Percentiles rank a stretch among this genome's conserved stretches.
phyloP scores from a whole-genome alignment of 2,797 vertebrate genomes.

The Tragelaphus oryx region DNA sequence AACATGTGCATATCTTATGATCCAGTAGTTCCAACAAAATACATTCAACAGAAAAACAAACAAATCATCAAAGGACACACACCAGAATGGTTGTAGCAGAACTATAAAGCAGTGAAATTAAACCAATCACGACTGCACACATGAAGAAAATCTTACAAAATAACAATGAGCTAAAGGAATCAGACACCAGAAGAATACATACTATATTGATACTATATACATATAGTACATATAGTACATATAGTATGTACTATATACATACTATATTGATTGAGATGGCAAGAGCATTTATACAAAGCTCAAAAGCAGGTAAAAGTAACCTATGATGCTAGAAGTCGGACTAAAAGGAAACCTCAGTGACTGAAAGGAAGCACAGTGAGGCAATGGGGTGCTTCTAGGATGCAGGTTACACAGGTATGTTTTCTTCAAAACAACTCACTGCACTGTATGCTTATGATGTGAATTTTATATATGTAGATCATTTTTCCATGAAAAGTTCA shows the following conservation, averaged over 20 bases:
- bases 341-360: neutral
- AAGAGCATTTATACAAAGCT: neutral
- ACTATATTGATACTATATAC: no score
- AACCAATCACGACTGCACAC: neutral
- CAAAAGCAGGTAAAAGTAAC: neutral
- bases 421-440: constrained; percentile 1
- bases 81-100: neutral
- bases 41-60: neutral
- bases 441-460: neutral
- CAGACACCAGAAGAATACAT: neutral
- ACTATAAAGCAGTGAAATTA: neutral
- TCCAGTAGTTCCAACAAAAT: neutral
- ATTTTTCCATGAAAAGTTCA: constrained; percentile 5
- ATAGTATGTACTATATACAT: no score
- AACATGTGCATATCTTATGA: neutral
- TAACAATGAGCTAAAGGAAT: neutral
- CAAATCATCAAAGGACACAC: neutral
- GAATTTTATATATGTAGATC: neutral
- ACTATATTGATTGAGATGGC: no score
- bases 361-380: neutral
- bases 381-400: neutral
- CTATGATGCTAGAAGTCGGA: neutral
- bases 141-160: neutral
- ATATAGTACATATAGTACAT: no score
- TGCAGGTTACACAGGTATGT: neutral